phyloP scores from a whole-genome alignment of 2,113 vertebrate species.

The Cyrtonyx montezumae region DNA sequence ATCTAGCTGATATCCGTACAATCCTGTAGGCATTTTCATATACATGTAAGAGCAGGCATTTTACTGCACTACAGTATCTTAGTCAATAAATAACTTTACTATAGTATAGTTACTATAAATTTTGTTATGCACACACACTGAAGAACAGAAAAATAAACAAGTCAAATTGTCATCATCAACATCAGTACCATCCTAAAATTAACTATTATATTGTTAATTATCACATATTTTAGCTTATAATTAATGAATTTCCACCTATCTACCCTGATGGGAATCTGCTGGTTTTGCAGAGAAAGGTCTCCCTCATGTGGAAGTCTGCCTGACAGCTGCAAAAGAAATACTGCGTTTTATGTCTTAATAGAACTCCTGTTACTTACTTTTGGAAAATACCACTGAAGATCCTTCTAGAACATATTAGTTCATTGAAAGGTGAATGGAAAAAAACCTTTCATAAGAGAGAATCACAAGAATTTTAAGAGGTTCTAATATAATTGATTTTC shows the following conservation, averaged over 20 bases:
- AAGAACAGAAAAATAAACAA: neutral
- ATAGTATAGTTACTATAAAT: neutral
- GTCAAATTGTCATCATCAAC: neutral
- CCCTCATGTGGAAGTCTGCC: slow-evolving; percentile 53
- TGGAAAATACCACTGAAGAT: neutral
- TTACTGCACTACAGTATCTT: neutral
- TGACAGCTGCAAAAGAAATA: slow-evolving; percentile 10
- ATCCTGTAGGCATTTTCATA: neutral
- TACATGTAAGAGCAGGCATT: neutral
- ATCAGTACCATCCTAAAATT: neutral
- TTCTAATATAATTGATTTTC: neutral
- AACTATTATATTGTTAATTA: no score
- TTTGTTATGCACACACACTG: neutral
- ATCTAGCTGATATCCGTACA: neutral
- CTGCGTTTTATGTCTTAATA: neutral
- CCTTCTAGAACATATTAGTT: neutral
- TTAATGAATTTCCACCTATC: neutral
- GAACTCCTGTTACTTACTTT: neutral
- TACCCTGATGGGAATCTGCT: neutral
- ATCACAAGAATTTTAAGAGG: neutral
- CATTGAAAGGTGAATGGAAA: neutral
- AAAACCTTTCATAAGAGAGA: neutral
- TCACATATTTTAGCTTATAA: neutral
- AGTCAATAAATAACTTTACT: neutral
- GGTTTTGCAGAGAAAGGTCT: slow-evolving; percentile 32